These are phyloP conservation scores for Coregonus sp. DNA, from an alignment of 2,797 vertebrate species.

Conservation along the genomic window DNA sequence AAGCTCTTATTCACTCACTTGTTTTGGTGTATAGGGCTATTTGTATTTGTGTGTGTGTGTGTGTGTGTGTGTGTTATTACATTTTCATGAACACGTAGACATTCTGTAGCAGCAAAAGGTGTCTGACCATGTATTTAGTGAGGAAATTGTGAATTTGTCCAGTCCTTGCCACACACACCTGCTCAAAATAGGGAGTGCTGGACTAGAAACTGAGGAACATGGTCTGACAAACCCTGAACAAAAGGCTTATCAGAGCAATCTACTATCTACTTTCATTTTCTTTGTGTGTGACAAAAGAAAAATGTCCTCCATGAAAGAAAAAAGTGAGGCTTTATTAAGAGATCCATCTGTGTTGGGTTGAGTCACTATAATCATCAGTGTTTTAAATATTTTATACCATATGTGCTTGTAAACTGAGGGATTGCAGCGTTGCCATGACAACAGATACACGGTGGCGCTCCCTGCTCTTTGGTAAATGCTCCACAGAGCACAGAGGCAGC, in stretches of 20 bases:
- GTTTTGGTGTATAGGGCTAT: neutral
- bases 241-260: no score
- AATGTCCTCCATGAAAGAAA: neutral
- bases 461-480: neutral
- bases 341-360: conserved; percentile 13
- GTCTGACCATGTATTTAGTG: neutral
- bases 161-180: no score
- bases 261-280: neutral
- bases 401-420: conserved; percentile 41
- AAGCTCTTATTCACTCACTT: conserved; percentile 57
- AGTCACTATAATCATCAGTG: conserved; percentile 31
- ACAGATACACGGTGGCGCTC: conserved; percentile 34
- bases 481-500: neutral
- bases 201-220: no score
- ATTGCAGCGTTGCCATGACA: conserved; percentile 75
- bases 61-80: neutral
- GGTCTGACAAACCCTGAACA: no score
- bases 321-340: conserved; percentile 15
- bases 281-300: neutral
- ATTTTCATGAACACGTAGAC: neutral
- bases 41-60: neutral
- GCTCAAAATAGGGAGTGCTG: no score
- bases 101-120: neutral
- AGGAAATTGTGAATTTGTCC: neutral
- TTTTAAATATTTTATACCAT: conserved; percentile 62